Conservation (phyloP, 1,140 invertebrate genomes). For the Pachypsylla venusta region DNA sequence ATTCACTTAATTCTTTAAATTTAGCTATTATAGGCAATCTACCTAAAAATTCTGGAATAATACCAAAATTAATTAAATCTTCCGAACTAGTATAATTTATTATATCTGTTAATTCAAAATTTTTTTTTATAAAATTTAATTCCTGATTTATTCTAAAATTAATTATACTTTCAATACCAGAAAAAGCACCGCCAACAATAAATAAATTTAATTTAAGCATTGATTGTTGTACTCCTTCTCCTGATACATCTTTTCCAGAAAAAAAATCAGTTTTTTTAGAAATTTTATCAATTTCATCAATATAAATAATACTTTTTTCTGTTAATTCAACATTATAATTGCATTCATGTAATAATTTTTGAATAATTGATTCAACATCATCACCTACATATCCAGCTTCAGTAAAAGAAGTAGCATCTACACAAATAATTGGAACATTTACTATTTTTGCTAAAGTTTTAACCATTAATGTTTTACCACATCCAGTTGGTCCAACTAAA, state of each 20-base stretch:
- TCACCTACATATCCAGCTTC: slow-evolving; percentile 25
- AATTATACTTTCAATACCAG: slow-evolving; percentile 5
- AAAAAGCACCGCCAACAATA: slow-evolving; percentile 20
- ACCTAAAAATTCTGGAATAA: slow-evolving; percentile 28
- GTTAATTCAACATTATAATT: slow-evolving; percentile 20
- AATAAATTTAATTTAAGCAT: slow-evolving; percentile 22
- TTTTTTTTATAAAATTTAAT: not conserved
- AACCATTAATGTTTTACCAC: slow-evolving; percentile 26
- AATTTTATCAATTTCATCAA: slow-evolving; percentile 25
- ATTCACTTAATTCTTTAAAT: slow-evolving; percentile 17
- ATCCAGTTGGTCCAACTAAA: slow-evolving; percentile 26
- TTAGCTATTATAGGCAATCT: slow-evolving; percentile 23
- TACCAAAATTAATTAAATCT: slow-evolving; percentile 24
- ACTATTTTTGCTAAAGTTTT: slow-evolving; percentile 18
- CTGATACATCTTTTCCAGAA: slow-evolving; percentile 20
- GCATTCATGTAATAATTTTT: slow-evolving; percentile 16
- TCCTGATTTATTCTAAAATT: not conserved
- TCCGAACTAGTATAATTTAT: slow-evolving; percentile 16
- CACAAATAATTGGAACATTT: slow-evolving; percentile 22
- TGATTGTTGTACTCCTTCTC: slow-evolving; percentile 23
- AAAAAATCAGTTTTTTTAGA: too few relatives aligned
- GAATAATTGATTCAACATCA: slow-evolving; percentile 21
- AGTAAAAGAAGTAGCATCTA: slow-evolving; percentile 22
- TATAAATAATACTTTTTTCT: slow-evolving; percentile 21
- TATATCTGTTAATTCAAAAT: not conserved